Base-by-base conservation (phyloP, 2,888 invertebrate genomes). In the Eristalis tenax region DNA sequence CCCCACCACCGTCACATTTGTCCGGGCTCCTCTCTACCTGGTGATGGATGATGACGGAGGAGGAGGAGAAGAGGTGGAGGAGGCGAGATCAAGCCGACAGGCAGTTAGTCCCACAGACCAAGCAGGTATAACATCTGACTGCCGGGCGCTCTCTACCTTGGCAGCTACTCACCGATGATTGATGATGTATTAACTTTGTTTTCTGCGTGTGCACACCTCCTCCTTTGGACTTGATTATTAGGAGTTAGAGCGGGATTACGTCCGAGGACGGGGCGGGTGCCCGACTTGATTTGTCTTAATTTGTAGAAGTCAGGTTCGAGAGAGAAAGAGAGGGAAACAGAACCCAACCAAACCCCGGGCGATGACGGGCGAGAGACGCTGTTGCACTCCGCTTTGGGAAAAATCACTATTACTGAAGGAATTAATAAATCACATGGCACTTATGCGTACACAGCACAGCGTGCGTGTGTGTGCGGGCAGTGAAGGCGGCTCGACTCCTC, bases 151-250 rank as follows among this genome's bases (percentile, higher is more conserved):
- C 40, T 28, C 64, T 26, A 13, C 61, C 18, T 23, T 80, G 57
- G 68, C 65, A 75, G 80, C 84, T 75, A 64, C 84, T 83, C 82
- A 40, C 74, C 79, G 86, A 87, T 87, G 87, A 87, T 87, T 87
- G 87, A 87, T 87, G 87, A 83, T 83, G 87, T 87, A 87, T 87
- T 87, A 87, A 83, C 87, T 87, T 83, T 87, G 87, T 83, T 87
- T 87, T 87, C 83, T 87, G 87, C 83, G 83, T 87, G 83, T 83
- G 79, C 73, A 87, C 87, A 87, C 87, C 87, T 83, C 86, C 86
- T 86, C 86, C 83, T 86, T 82, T 82, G 82, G 85, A 82, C 78
- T 73, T 76, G 26, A 81, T 80, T 80, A 80, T 80, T 80, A 84
- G 78, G 75, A 68, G 76, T 66, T 83, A 74, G 76, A 74, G 76